Base-by-base conservation (phyloP, 92 coral and sea anemone genomes). In the Paragorgia papillata region DNA sequence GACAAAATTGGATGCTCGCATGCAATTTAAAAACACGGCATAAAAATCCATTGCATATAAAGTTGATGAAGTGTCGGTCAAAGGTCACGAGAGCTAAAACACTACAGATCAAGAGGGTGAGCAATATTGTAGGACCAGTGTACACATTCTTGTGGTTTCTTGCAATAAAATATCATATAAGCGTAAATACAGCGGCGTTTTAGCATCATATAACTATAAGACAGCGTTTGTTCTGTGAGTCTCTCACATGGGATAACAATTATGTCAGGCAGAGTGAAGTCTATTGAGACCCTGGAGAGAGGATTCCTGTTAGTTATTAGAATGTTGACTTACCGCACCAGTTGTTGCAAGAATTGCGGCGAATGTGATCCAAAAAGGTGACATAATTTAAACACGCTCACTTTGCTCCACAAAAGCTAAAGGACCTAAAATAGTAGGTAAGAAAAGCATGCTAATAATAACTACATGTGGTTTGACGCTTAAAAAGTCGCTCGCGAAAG, bases 281-380 rank as follows among this genome's bases (percentile, higher is more conserved):
- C 43, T 9, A 54, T 71, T 54, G 64, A 54, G 31, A 17, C 57
- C 64, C 64, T 34, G 78, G 22, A 56, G 33, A 22, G 61, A 29
- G 29, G 40, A 24, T 27, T 53, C 39, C 61, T 71, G 28, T 50
- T 54, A 71, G 25, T 71, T 49, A 71, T 71, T 71, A 71, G 53
- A 71, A 71, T 28, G 57, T 71, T 53, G 64, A 71, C 78, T 71
- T 53, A 71, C 78, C 78, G 78, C 64, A 20, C 43, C n/a, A 71
- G 78, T 26, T 24, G 78, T 71, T 20, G 78, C 63, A 1, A 71
- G 65, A 8, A 71, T 24, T 20, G 33, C 64, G 32, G 51, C 54
- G 78, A 71, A 17, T 31, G 22, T 19, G 54, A 71, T 22, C 78
- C 78, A 71, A 55, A 71, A 18, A 27, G 57, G 58, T 25, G 17